A percentile compares a stretch with the other conserved stretches of the same genome.
Conservation (phyloP, 2,888 invertebrate species). For the Prenolepis imparis region DNA sequence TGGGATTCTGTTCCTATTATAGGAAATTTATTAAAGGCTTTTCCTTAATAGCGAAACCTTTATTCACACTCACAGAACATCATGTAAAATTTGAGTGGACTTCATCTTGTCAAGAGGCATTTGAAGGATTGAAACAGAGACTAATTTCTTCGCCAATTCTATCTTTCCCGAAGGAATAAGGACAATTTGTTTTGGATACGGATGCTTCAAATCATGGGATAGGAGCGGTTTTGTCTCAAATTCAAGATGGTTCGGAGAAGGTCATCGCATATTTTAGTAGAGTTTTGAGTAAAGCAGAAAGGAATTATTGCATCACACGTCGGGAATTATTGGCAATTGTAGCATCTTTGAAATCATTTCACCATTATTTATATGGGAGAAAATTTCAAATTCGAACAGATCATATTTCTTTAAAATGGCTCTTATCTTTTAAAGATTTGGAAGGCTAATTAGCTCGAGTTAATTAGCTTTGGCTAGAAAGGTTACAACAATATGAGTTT, state of each 20-base stretch:
- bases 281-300: too few species aligned
- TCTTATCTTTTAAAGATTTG: neutral
- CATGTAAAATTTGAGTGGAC: too few species aligned
- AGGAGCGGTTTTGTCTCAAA: conserved; percentile 3
- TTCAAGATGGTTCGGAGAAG: neutral
- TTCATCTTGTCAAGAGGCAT: too few species aligned
- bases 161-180: too few species aligned
- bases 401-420: neutral
- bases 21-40: neutral
- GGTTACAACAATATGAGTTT: neutral
- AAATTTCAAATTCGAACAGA: neutral
- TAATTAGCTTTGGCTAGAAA: neutral
- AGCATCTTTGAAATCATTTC: too few species aligned
- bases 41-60: neutral
- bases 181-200: neutral
- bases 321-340: too few species aligned
- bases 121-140: neutral
- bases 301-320: too few species aligned
- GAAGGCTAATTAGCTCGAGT: neutral
- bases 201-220: conserved; percentile 12
- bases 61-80: too few species aligned
- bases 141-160: too few species aligned
- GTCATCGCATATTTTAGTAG: neutral
- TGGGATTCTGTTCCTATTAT: conserved; percentile 20
- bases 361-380: neutral